Percentiles rank a stretch among this genome's conserved stretches.
Evolutionary conservation across 2,797 vertebrate genomes (phyloP).

Genomic region (Diplodus puntazzo): DNA sequence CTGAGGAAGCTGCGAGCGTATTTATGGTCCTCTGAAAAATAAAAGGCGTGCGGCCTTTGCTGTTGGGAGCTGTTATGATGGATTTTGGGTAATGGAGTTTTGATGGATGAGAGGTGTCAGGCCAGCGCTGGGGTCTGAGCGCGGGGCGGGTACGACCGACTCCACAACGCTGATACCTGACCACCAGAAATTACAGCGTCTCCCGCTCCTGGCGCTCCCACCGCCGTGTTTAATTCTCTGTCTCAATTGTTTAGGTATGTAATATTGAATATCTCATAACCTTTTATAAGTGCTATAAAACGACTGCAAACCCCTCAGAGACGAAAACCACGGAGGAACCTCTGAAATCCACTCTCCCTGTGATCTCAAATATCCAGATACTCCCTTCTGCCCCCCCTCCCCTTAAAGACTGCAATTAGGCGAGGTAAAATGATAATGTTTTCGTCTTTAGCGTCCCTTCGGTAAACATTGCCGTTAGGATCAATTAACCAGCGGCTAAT

Average conservation of each 20-base stretch:
- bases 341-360: slow-evolving; percentile 62
- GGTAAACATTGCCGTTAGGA: slow-evolving; percentile 85
- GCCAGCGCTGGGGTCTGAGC: slow-evolving; percentile 41
- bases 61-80: slow-evolving; percentile 75
- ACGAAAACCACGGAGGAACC: slow-evolving; percentile 64
- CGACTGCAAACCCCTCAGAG: slow-evolving; percentile 56
- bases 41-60: slow-evolving; percentile 53
- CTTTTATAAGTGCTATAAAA: slow-evolving; percentile 71
- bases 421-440: slow-evolving; percentile 81
- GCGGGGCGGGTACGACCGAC: slow-evolving; percentile 42
- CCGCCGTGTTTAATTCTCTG: slow-evolving; percentile 40
- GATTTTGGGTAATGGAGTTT: slow-evolving; percentile 83
- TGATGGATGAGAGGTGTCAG: slow-evolving; percentile 76
- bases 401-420: slow-evolving; percentile 80
- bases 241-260: slow-evolving; percentile 65
- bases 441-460: slow-evolving; percentile 78
- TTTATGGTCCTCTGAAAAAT: slow-evolving; percentile 72
- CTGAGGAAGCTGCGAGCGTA: slow-evolving; percentile 64
- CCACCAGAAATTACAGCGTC: slow-evolving; percentile 51
- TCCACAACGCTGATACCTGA: slow-evolving; percentile 58
- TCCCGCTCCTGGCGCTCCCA: not conserved
- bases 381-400: slow-evolving; percentile 59
- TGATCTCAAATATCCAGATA: slow-evolving; percentile 74
- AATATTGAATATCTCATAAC: slow-evolving; percentile 70
- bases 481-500: slow-evolving; percentile 86